Conservation (phyloP, 2,888 invertebrate genomes). For the Herminia tarsipennalis region DNA sequence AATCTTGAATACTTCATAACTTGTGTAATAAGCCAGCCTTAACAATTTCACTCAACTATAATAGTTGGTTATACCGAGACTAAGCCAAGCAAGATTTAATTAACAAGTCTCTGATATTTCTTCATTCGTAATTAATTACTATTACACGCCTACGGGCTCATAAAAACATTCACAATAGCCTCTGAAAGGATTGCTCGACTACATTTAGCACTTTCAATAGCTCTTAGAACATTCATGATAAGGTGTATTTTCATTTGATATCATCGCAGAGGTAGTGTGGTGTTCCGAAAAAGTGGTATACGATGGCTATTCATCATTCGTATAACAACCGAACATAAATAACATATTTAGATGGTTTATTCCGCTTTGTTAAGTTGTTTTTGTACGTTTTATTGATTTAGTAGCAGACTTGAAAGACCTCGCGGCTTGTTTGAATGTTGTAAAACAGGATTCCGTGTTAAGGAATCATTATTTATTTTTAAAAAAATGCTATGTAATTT, state of each 20-base stretch:
- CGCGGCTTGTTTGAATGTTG: not conserved
- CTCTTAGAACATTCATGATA: constrained; percentile 15
- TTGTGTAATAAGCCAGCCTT: not conserved
- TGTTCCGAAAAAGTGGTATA: constrained; percentile 43
- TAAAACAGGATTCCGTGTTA: no score
- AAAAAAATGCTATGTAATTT: no score
- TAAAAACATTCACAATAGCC: constrained; percentile 54
- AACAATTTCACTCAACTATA: constrained; percentile 2
- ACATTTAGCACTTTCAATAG: not conserved
- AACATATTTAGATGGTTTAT: constrained; percentile 58
- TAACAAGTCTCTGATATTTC: constrained; percentile 59
- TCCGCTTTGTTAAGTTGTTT: constrained; percentile 48
- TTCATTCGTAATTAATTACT: constrained; percentile 60
- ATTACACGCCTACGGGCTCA: constrained; percentile 58
- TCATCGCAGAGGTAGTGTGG: constrained; percentile 2
- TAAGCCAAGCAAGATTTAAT: constrained; percentile 49
- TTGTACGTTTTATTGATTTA: constrained; percentile 7
- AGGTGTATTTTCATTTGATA: constrained; percentile 22
- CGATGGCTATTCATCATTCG: constrained; percentile 67
- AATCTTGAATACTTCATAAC: no score
- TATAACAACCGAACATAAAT: constrained; percentile 70
- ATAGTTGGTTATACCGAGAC: constrained; percentile 6
- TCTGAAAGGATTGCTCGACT: constrained; percentile 36
- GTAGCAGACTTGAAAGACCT: not conserved
- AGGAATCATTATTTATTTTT: no score